Percentiles rank a stretch among this genome's conserved stretches.
Evolutionary conservation across 2,797 vertebrate species (phyloP).

Genomic region (Coluber constrictor): DNA sequence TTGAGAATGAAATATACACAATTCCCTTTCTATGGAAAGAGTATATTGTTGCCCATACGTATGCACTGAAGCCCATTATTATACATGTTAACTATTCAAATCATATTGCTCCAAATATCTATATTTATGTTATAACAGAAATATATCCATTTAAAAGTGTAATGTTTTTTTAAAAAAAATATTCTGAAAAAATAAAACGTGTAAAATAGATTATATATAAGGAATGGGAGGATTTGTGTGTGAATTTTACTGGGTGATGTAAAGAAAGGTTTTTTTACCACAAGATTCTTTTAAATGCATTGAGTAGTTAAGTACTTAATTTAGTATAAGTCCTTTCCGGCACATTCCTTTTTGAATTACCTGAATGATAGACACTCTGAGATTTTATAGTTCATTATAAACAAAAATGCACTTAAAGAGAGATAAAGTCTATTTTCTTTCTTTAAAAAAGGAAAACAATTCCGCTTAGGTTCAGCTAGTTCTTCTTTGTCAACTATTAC

Average conservation of each 20-base stretch:
- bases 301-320: constrained; percentile 64
- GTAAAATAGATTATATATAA: neutral
- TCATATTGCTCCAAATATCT: neutral
- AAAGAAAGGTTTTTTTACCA: constrained; percentile 45
- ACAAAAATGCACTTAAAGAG: constrained; percentile 55
- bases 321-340: constrained; percentile 60
- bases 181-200: constrained; percentile 68
- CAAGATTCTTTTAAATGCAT: constrained; percentile 65
- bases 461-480: constrained; percentile 49
- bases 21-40: neutral
- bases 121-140: neutral
- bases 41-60: neutral
- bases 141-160: neutral
- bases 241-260: constrained; percentile 57
- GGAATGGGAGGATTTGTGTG: neutral
- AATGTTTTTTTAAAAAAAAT: constrained; percentile 45
- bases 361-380: constrained; percentile 70
- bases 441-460: constrained; percentile 51
- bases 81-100: neutral
- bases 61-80: neutral
- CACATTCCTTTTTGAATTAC: constrained; percentile 71
- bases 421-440: constrained; percentile 62
- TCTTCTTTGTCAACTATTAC: constrained; percentile 46
- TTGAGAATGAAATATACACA: neutral
- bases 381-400: constrained; percentile 70